phyloP scores from a whole-genome alignment of 2,113 vertebrate species.

The Anseranas semipalmata region DNA sequence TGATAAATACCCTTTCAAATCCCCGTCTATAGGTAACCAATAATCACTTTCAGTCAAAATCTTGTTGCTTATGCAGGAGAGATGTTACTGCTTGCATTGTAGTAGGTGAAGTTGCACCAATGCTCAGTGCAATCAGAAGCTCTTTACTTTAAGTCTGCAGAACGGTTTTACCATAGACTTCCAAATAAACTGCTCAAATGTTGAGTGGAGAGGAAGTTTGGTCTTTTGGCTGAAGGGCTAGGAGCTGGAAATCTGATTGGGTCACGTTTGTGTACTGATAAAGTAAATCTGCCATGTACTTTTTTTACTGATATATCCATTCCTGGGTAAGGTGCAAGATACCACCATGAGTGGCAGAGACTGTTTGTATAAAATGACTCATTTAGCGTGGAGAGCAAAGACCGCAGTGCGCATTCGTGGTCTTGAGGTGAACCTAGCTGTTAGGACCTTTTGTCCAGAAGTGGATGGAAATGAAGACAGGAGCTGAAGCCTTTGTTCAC shows the following conservation, averaged over 20 bases:
- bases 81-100: not conserved
- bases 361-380: not conserved
- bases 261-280: not conserved
- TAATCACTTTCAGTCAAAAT: not conserved
- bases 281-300: not conserved
- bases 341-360: not conserved
- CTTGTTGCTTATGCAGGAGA: not conserved
- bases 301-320: not conserved
- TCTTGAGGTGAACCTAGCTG: not conserved
- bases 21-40: slow-evolving; percentile 95
- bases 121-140: not conserved
- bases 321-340: not conserved
- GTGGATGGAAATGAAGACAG: not conserved
- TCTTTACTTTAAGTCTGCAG: not conserved
- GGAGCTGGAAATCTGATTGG: not conserved
- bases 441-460: not conserved
- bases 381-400: not conserved
- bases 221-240: not conserved
- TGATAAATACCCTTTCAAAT: slow-evolving; percentile 99
- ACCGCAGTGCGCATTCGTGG: fast-evolving
- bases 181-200: not conserved
- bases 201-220: too few species aligned
- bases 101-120: not conserved
- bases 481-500: not conserved
- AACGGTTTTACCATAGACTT: fast-evolving